Percentiles rank a stretch among this genome's conserved stretches.
Conservation (phyloP, 1,140 invertebrate genomes). For the Drosophila lini region DNA sequence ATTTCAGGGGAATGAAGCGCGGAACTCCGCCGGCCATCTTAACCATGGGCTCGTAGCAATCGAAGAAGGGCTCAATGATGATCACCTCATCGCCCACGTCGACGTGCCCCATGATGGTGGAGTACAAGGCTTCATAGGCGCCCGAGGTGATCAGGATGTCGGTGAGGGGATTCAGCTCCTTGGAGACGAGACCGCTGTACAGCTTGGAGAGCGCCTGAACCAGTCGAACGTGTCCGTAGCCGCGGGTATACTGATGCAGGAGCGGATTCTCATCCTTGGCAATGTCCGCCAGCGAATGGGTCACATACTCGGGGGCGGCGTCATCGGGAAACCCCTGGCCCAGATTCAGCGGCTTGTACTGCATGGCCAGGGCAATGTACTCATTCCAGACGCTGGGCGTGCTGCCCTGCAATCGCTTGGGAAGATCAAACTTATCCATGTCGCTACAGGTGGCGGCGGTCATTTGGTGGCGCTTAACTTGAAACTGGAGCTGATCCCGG, state of each 20-base stretch:
- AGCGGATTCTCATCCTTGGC: conserved; percentile 89
- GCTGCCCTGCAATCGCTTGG: conserved; percentile 86
- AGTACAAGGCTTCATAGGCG: conserved; percentile 96
- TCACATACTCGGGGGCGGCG: conserved; percentile 93
- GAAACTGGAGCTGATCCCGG: conserved; percentile 10
- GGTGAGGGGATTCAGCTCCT: conserved; percentile 91
- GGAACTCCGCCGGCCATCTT: conserved; percentile 93
- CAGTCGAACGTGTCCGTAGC: conserved; percentile 95
- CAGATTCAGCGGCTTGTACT: conserved; percentile 96
- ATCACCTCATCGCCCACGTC: conserved; percentile 96
- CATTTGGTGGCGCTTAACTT: conserved; percentile 22
- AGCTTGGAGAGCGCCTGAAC: conserved; percentile 93
- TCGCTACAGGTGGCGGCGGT: conserved; percentile 2
- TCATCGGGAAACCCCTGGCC: conserved; percentile 99
- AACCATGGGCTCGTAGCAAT: conserved; percentile 99
- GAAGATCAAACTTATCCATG: conserved; percentile 87
- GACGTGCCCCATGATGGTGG: conserved; percentile 93
- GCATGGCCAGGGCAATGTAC: conserved; percentile 93
- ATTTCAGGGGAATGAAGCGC: conserved; percentile 94
- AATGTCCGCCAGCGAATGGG: conserved; percentile 90
- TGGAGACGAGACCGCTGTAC: conserved; percentile 92
- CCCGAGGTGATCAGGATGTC: conserved; percentile 96
- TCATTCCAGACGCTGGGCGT: conserved; percentile 92
- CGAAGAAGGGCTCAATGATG: conserved; percentile 99
- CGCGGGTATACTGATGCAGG: conserved; percentile 96